Evolutionary conservation across 2,888 invertebrate genomes (phyloP).

Genomic region (Apamea anceps): DNA sequence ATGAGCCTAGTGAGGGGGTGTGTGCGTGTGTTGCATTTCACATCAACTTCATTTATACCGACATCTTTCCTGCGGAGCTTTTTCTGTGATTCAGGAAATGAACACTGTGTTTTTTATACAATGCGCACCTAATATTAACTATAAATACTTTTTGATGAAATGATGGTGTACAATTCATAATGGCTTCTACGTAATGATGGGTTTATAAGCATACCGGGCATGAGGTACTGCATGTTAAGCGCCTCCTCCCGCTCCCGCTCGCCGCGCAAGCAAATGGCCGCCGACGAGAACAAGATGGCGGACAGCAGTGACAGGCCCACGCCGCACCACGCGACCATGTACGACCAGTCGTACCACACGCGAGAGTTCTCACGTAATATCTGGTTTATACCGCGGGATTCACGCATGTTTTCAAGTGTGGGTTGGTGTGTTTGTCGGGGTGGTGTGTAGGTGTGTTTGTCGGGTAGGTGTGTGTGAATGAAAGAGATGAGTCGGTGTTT

Average conservation of each 20-base stretch:
- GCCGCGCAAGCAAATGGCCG: conserved; percentile 98
- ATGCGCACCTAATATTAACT: neutral
- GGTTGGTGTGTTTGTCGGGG: neutral
- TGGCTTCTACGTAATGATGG: conserved; percentile 54
- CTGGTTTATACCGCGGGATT: conserved; percentile 89
- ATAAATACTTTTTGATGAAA: neutral
- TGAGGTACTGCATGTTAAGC: conserved; percentile 99
- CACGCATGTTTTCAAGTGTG: conserved; percentile 20
- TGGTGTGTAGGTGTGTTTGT: conserved; percentile 10
- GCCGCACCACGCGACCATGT: conserved; percentile 99
- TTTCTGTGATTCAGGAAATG: neutral
- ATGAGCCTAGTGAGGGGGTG: neutral
- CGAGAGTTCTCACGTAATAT: conserved; percentile 96
- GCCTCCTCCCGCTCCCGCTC: conserved; percentile 98
- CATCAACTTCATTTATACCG: neutral
- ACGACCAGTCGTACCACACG: conserved; percentile 98
- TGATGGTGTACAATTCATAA: neutral
- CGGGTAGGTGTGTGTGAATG: neutral
- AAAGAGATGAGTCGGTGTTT: neutral
- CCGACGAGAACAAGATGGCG: conserved; percentile 97
- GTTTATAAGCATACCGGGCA: conserved; percentile 94
- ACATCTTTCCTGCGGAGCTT: neutral
- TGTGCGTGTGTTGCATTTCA: neutral
- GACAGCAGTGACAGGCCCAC: conserved; percentile 97
- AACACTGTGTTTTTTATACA: neutral